Evolutionary conservation across 2,113 vertebrate genomes (phyloP), one percentile per base, ranked within the genome.

Genomic region (Myrmecophaga tridactyla): DNA sequence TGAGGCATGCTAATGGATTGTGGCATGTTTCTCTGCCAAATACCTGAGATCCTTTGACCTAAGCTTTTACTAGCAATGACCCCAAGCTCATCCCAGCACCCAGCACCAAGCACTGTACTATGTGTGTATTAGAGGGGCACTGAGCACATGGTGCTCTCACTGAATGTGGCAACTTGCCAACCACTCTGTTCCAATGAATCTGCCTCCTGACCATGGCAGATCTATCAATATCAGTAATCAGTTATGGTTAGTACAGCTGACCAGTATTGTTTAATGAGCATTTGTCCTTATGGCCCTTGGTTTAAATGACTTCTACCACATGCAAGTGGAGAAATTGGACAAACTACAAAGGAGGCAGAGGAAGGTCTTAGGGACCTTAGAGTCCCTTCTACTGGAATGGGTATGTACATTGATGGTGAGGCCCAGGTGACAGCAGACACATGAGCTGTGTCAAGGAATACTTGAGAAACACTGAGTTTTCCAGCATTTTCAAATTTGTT

Each of bases 281-380:
- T 86, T 88, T 94, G 48, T 1, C 36, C 78, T 81, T 67, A 14
- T 29, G 77, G 73, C 63, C 36, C 34, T 80, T 85, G 80, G 56
- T 84, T 96, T 95, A 94, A 90, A 77, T 97, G 86, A 91, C 83
- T 76, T 97, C 53, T 83, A 43, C 12, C 23, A 41, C 43, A 53
- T 13, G 18, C 43, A 91, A 80, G 36, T 34, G 23, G 36, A 31
- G 76, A 92, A n/a, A 85, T 2, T 39, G 39, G 27, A 72, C 29
- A 87, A 31, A 34, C 39, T 34, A 63, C 48, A 62, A 51, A 84
- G 41, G n/a, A 96, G 29, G 70, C 36, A 51, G 39, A 92, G 60
- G 41, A 58, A 80, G 96, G 17, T 67, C 18, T 43, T 43, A 62
- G 10, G n/a, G 31, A 11, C 21, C 51, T 56, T 36, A 20, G 31